These are phyloP conservation scores for Helostoma temminkii DNA, from an alignment of 2,797 vertebrate genomes.

Conservation along the genomic window DNA sequence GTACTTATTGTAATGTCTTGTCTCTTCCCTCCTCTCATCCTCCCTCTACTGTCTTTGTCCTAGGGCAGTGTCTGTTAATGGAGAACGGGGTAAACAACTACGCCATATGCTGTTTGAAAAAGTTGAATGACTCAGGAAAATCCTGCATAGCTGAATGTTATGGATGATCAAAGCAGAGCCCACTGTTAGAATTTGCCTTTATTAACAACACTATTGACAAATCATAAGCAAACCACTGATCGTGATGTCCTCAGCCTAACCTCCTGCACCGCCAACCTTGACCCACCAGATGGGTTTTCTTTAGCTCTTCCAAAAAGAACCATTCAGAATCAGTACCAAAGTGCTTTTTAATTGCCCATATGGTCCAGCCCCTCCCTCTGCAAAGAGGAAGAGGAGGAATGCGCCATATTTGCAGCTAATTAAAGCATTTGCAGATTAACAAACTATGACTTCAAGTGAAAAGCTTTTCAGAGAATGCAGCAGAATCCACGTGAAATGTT, in stretches of 20 bases:
- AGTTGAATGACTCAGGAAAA: slow-evolving; percentile 61
- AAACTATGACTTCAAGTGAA: slow-evolving; percentile 43
- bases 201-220: slow-evolving; percentile 56
- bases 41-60: slow-evolving; percentile 35
- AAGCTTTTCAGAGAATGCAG: slow-evolving; percentile 19
- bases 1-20: background rate
- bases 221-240: slow-evolving; percentile 80
- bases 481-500: slow-evolving; percentile 22
- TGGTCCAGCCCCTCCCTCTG: slow-evolving; percentile 70
- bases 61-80: slow-evolving; percentile 36
- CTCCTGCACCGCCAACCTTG: slow-evolving; percentile 52
- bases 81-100: slow-evolving; percentile 35
- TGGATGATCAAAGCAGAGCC: slow-evolving; percentile 26
- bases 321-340: slow-evolving; percentile 77
- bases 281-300: slow-evolving; percentile 64
- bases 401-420: slow-evolving; percentile 66
- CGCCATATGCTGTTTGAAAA: slow-evolving; percentile 49
- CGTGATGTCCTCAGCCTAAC: slow-evolving; percentile 38
- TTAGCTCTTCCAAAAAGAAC: slow-evolving; percentile 71
- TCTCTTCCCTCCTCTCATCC: slow-evolving; percentile 7
- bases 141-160: slow-evolving; percentile 23
- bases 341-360: slow-evolving; percentile 85
- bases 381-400: slow-evolving; percentile 44
- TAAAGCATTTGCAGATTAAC: slow-evolving; percentile 57
- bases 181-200: slow-evolving; percentile 63